Evolutionary conservation across 1,140 invertebrate genomes (phyloP), one percentile per base, ranked within the genome.

Genomic region (Drosophila biarmipes): DNA sequence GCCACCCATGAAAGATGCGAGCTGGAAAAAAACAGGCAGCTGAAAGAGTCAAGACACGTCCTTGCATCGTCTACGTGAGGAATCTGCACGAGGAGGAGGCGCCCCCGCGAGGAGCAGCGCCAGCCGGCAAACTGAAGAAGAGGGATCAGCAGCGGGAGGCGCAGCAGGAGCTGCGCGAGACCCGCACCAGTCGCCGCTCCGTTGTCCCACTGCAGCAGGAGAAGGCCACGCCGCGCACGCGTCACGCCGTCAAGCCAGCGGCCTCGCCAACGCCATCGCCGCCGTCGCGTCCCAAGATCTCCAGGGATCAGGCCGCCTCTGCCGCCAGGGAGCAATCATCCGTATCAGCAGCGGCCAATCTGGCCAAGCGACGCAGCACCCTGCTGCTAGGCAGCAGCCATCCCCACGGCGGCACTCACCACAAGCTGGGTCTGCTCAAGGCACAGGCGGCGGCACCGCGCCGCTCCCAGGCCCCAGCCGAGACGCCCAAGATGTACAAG

Each of bases 1-100:
- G 42, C 54, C 38, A 53, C 78, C 55, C 61, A 77, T 84, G 80
- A 89, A 89, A 89, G 68, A 89, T 89, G 84, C 84, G 76, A 84
- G 79, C 72, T 79, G 84, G 76, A 71, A 89, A 84, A 80, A 89
- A 80, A 45, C 52, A 66, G 53, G 64, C 52, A 67, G 73, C 64
- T 63, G 80, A 80, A 66, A 90, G 57, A 61, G 67, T 67, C 69
- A 69, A 90, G 64, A 87, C 84, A 56, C 84, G 84, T 79, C 42
- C 85, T 69, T 87, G 84, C 73, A 77, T 90, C 31, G 84, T 87
- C 38, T 89, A 67, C 56, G 35, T 87, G 7, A 87, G 69, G 43
- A 80, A 87, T 67, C 38, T 87, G 24, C 40, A 38, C 27, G 86
- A 84, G 51, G 76, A 66, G 5, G 29, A 51, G 17, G 24, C 38